Conservation (phyloP, 2,888 invertebrate genomes). For the Caenorhabditis virilis region DNA sequence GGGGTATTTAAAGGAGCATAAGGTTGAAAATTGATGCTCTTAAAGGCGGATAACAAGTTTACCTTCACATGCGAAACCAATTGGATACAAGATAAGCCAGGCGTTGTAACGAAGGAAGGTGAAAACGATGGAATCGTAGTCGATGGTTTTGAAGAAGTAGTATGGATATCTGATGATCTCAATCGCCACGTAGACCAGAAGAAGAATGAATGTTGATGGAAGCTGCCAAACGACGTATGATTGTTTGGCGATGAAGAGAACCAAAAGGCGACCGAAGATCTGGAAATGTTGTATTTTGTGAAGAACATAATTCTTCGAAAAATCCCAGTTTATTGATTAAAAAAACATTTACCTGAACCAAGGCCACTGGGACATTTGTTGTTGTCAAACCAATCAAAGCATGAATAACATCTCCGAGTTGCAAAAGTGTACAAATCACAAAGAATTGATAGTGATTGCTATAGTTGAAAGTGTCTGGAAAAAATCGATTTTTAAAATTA, state of each 20-base stretch:
- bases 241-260: slow-evolving; percentile 14
- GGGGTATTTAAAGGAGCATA: background rate
- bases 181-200: slow-evolving; percentile 32
- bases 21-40: background rate
- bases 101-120: slow-evolving; percentile 91
- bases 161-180: slow-evolving; percentile 78
- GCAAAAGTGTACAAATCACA: background rate
- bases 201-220: slow-evolving; percentile 8
- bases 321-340: no score
- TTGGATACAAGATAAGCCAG: slow-evolving; percentile 90
- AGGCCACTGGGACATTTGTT: slow-evolving; percentile 7
- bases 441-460: background rate
- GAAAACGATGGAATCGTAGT: slow-evolving; percentile 73
- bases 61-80: slow-evolving; percentile 87
- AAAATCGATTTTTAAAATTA: no score
- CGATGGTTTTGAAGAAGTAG: slow-evolving; percentile 75
- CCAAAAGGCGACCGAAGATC: slow-evolving; percentile 37
- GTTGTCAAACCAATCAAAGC: slow-evolving; percentile 15
- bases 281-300: no score
- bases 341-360: slow-evolving; percentile 12
- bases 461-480: background rate
- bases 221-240: slow-evolving; percentile 4
- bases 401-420: slow-evolving; percentile 15
- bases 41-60: no score
- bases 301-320: no score